Evolutionary conservation across 1,140 invertebrate genomes (phyloP).

Genomic region (Mactra quadrangularis): DNA sequence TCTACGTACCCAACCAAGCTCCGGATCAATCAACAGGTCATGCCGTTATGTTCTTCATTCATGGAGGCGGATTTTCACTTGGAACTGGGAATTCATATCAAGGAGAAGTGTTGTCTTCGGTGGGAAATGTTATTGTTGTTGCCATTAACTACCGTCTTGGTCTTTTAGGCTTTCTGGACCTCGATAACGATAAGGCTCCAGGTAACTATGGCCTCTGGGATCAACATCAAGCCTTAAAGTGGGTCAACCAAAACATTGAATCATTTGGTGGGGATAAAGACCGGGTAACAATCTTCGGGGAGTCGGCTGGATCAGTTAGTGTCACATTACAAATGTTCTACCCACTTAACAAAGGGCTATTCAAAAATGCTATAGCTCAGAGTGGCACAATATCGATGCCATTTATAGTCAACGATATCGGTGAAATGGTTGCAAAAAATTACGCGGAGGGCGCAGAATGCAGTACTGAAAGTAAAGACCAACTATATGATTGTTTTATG

Average conservation of each 20-base stretch:
- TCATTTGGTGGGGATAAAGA: conserved; percentile 71
- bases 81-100: conserved; percentile 70
- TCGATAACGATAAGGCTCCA: conserved; percentile 84
- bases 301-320: conserved; percentile 64
- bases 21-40: conserved; percentile 16
- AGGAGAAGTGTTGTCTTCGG: conserved; percentile 74
- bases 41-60: conserved; percentile 68
- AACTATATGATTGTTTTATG: not conserved
- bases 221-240: conserved; percentile 72
- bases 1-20: conserved; percentile 89
- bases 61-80: conserved; percentile 64
- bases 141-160: conserved; percentile 85
- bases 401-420: not conserved
- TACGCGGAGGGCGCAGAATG: not conserved
- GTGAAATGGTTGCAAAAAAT: not conserved
- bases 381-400: conserved; percentile 53
- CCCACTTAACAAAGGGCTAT: conserved; percentile 76
- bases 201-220: conserved; percentile 63
- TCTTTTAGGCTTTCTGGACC: conserved; percentile 85
- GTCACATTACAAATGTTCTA: conserved; percentile 34
- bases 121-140: conserved; percentile 84
- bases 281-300: conserved; percentile 69
- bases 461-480: not conserved
- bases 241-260: conserved; percentile 83
- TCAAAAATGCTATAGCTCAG: conserved; percentile 64